A percentile compares a stretch with the other conserved stretches of the same genome.
These are phyloP conservation scores for Drosophila histrio DNA, from an alignment of 2,888 invertebrate species.

Conservation along the genomic window DNA sequence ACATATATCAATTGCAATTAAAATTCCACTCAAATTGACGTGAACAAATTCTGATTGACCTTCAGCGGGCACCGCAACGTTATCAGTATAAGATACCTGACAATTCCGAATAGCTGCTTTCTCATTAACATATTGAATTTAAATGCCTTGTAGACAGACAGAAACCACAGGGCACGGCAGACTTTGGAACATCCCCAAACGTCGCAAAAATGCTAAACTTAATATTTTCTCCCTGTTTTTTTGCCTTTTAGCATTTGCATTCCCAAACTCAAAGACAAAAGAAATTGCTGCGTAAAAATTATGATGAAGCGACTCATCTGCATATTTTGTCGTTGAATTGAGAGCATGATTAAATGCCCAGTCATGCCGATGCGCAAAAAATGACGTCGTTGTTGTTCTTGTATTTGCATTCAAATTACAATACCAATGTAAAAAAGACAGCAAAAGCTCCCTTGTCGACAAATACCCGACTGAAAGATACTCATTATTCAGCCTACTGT, in stretches of 20 bases:
- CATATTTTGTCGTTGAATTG: slow-evolving; percentile 65
- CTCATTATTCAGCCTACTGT: background rate
- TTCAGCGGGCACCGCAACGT: slow-evolving; percentile 23
- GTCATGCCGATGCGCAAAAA: slow-evolving; percentile 36
- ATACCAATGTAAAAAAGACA: slow-evolving; percentile 1
- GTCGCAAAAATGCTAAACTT: slow-evolving; percentile 70
- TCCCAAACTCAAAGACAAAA: slow-evolving; percentile 32
- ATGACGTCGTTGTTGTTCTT: slow-evolving; percentile 42
- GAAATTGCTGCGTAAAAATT: slow-evolving; percentile 64
- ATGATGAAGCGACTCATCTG: slow-evolving; percentile 62
- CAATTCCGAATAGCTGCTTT: slow-evolving; percentile 22
- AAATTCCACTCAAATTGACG: background rate
- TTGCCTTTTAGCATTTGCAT: slow-evolving; percentile 64
- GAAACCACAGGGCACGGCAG: background rate
- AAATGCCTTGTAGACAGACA: slow-evolving; percentile 60
- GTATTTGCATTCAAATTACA: slow-evolving; percentile 43
- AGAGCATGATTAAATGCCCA: slow-evolving; percentile 65
- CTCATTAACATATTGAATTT: slow-evolving; percentile 78
- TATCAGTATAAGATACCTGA: slow-evolving; percentile 56
- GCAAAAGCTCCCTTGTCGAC: background rate
- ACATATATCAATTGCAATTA: background rate
- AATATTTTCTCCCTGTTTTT: slow-evolving; percentile 49
- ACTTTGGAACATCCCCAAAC: slow-evolving; percentile 58
- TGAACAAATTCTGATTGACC: slow-evolving; percentile 23
- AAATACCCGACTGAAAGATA: background rate